Base-by-base conservation (phyloP, 2,888 invertebrate genomes). In the Lasius fuliginosus region DNA sequence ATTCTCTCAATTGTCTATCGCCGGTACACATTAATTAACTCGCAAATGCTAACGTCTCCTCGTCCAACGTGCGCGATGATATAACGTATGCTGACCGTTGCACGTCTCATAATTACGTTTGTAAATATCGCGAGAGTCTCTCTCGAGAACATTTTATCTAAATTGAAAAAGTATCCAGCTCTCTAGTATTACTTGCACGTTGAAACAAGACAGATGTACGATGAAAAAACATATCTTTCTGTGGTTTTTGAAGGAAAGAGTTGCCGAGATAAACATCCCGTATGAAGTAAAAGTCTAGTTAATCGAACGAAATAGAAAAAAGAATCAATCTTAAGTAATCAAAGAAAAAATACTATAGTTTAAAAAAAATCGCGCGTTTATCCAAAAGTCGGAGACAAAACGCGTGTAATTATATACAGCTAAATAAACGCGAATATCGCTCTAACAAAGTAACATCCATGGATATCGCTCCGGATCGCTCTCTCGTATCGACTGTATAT, bases 1-100 rank as follows among this genome's bases (percentile, higher is more conserved):
- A 79, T 71, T 79, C 79, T 36, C 79, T 53, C 69, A 23, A 71
- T 30, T 79, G 58, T 58, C 71, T 79, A 56, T 56, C 12, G 71
- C 58, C 42, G 18, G 56, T 56, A 46, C 58, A 18, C 42, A 71
- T 79, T 71, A 79, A 79, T 79, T 79, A 58, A 79, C 71, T 77
- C 68, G 68, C 68, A 56, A 40, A 53, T 27, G 68, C 56, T 40
- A 77, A 77, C 27, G 69, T 77, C 30, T 40, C 27, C 18, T n/a
- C 36, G 12, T 23, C n/a, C 69, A 33, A 60, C 30, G 23, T 3
- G 23, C 12, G 6, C 5, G 9, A 9, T 33, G 33, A 33, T 33
- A 33, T 27, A 27, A 53, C 12, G 18, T 36, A 56, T 56, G 46
- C 46, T 42, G 65, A 12, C 23, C 18, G 62, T 60, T 74, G 42